Percentiles rank a stretch among this genome's conserved stretches.
phyloP scores from a whole-genome alignment of 1,140 invertebrate species.

The Philopotamus ludificatus region DNA sequence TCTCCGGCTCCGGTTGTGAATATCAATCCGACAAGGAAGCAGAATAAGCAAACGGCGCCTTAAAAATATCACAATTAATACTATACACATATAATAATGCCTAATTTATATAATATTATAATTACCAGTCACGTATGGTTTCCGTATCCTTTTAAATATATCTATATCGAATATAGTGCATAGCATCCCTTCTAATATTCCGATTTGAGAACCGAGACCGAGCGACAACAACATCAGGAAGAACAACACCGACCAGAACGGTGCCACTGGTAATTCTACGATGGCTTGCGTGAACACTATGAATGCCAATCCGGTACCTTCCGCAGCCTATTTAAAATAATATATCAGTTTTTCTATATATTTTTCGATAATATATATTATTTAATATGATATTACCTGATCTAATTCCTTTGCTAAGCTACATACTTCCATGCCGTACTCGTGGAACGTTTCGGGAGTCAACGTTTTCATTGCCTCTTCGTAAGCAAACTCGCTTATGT shows the following conservation, averaged over 20 bases:
- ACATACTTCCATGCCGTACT: conserved; percentile 61
- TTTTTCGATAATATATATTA: too few relatives aligned
- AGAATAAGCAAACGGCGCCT: conserved; percentile 79
- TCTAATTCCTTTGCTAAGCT: conserved; percentile 70
- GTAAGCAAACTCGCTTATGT: conserved; percentile 59
- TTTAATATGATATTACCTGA: conserved; percentile 61
- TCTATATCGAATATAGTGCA: conserved; percentile 92
- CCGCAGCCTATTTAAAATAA: too few relatives aligned
- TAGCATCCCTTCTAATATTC: conserved; percentile 89
- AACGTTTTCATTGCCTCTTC: conserved; percentile 50
- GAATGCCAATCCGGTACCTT: conserved; percentile 89
- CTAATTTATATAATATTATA: background rate
- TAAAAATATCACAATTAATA: conserved; percentile 36
- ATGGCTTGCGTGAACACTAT: conserved; percentile 92
- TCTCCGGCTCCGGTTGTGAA: conserved; percentile 92
- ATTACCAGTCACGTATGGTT: conserved; percentile 81
- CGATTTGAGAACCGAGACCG: conserved; percentile 88
- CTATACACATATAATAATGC: background rate
- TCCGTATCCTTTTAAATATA: conserved; percentile 82
- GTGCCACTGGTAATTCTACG: conserved; percentile 82
- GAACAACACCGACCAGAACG: conserved; percentile 91
- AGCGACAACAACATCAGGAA: conserved; percentile 89
- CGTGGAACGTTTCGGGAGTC: conserved; percentile 47
- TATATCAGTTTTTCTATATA: too few relatives aligned
- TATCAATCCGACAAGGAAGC: conserved; percentile 83